phyloP scores from a whole-genome alignment of 2,797 vertebrate species.

The Morelia viridis region DNA sequence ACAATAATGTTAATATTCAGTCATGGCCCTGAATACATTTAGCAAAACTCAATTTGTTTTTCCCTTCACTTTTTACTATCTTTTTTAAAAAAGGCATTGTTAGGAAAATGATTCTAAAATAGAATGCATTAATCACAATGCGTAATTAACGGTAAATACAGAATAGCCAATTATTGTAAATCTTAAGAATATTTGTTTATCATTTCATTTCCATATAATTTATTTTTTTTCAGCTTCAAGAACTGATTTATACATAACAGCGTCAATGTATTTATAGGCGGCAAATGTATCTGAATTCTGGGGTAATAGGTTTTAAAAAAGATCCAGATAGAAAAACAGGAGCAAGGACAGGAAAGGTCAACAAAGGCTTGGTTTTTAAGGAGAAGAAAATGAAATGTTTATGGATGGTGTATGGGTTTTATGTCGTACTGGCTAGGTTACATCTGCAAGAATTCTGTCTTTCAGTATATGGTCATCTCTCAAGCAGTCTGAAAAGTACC shows the following conservation, averaged over 20 bases:
- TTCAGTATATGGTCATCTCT: too few species aligned
- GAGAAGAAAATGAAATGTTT: background rate
- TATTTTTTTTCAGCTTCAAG: conserved; percentile 31
- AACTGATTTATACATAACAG: conserved; percentile 32
- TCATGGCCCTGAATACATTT: conserved; percentile 34
- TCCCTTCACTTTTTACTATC: conserved; percentile 45
- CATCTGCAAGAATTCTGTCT: background rate
- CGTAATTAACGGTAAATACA: conserved; percentile 52
- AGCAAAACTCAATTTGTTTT: conserved; percentile 55
- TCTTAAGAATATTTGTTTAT: conserved; percentile 56
- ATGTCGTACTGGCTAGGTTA: background rate
- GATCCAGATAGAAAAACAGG: background rate
- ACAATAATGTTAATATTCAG: conserved; percentile 39
- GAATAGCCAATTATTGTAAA: conserved; percentile 46
- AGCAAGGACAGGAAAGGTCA: background rate
- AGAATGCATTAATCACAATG: conserved; percentile 48
- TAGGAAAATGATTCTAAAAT: conserved; percentile 52
- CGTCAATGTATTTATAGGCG: conserved; percentile 39
- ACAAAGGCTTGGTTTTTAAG: background rate
- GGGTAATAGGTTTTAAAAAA: background rate
- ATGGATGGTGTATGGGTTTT: background rate
- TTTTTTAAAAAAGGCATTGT: conserved; percentile 56
- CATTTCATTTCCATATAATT: conserved; percentile 57
- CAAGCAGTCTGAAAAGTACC: too few species aligned
- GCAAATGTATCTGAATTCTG: background rate